A percentile compares a stretch with the other conserved stretches of the same genome.
Evolutionary conservation across 2,797 vertebrate genomes (phyloP).

Genomic region (Anisognathus igniventris): DNA sequence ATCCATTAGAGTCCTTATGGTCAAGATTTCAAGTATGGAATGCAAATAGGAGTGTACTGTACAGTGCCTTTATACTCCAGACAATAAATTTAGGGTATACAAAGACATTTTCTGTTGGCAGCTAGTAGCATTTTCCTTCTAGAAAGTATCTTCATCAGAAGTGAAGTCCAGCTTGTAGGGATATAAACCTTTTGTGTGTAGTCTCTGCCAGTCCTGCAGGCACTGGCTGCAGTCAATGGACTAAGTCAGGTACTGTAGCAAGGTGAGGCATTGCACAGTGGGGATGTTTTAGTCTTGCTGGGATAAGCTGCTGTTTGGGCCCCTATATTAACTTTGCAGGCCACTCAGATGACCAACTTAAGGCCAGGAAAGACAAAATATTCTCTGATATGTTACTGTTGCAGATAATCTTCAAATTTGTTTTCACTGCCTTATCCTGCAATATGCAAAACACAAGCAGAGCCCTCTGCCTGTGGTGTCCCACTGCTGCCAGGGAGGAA

Average conservation of each 20-base stretch:
- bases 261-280: background rate
- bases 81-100: background rate
- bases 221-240: background rate
- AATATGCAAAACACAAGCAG: background rate
- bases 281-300: background rate
- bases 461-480: background rate
- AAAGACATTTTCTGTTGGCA: background rate
- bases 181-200: background rate
- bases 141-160: background rate
- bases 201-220: background rate
- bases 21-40: background rate
- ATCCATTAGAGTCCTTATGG: background rate
- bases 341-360: background rate
- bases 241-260: accelerated
- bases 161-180: background rate
- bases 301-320: background rate
- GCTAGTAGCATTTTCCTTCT: background rate
- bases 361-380: background rate
- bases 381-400: background rate
- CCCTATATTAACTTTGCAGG: background rate
- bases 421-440: background rate
- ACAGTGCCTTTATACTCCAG: background rate
- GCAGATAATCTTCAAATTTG: background rate
- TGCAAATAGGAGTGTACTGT: background rate
- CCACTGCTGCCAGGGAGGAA: background rate